These are phyloP conservation scores for Sminthurinus aureus DNA, from an alignment of 2,888 invertebrate genomes.

Conservation along the genomic window DNA sequence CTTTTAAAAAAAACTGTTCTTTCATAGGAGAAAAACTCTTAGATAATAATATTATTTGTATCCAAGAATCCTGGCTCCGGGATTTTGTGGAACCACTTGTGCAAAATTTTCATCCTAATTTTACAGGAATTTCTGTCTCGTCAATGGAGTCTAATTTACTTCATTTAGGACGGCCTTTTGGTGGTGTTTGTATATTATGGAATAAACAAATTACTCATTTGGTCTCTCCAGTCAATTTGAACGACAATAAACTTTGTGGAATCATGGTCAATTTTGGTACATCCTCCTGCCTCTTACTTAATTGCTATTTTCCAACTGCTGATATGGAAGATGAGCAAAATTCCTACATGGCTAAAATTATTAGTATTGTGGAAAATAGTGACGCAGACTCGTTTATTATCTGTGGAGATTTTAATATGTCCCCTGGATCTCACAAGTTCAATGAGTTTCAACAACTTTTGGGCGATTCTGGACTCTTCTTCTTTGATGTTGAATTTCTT, in stretches of 20 bases:
- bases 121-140: not conserved
- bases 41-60: not conserved
- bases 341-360: not conserved
- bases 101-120: not conserved
- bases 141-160: not conserved
- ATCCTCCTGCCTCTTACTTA: not conserved
- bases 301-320: not conserved
- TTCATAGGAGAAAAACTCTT: not conserved
- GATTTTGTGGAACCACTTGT: not conserved
- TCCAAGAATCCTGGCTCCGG: not conserved
- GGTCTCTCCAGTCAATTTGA: not conserved
- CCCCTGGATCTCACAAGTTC: not conserved
- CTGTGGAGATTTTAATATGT: not conserved
- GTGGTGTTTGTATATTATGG: not conserved
- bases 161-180: not conserved
- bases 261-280: too few relatives aligned
- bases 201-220: not conserved
- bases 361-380: not conserved
- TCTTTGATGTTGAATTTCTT: not conserved
- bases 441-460: not conserved
- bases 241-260: not conserved
- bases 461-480: not conserved
- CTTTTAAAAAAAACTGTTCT: not conserved
- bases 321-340: not conserved
- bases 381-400: not conserved